These are phyloP conservation scores for Aleadryas rufinucha DNA, from an alignment of 2,113 vertebrate species.

Conservation along the genomic window DNA sequence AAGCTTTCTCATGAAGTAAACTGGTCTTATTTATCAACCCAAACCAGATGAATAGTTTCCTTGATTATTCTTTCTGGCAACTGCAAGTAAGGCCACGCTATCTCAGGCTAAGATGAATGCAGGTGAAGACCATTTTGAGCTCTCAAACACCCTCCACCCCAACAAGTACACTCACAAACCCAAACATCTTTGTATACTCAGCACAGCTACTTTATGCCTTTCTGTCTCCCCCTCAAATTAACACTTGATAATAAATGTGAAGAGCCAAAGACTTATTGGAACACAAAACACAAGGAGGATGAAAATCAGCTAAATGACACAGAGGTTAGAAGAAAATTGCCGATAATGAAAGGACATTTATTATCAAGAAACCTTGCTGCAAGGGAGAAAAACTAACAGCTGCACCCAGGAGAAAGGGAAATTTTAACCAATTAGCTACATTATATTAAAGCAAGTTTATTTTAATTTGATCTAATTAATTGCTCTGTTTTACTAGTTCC, in stretches of 20 bases:
- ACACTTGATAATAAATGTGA: background rate
- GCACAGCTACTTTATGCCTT: background rate
- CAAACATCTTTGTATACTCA: background rate
- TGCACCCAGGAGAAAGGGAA: background rate
- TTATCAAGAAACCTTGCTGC: background rate
- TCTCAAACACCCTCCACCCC: background rate
- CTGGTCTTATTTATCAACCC: conserved; percentile 24
- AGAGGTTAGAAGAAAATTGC: background rate
- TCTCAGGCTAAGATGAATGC: background rate
- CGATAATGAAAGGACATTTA: background rate
- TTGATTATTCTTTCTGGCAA: background rate
- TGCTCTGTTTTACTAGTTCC: background rate
- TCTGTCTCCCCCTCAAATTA: background rate
- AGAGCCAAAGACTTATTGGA: background rate
- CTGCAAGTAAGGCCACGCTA: background rate
- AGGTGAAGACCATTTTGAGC: background rate
- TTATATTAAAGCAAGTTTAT: background rate
- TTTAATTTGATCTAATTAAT: background rate
- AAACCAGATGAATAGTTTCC: conserved; percentile 3
- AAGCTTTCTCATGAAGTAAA: conserved; percentile 4
- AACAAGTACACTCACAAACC: background rate
- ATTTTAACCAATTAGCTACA: background rate
- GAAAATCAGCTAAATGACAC: background rate
- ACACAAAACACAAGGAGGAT: background rate
- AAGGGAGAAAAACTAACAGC: background rate